phyloP scores from a whole-genome alignment of 1,140 invertebrate species.

The Hylyphantes graminicola region DNA sequence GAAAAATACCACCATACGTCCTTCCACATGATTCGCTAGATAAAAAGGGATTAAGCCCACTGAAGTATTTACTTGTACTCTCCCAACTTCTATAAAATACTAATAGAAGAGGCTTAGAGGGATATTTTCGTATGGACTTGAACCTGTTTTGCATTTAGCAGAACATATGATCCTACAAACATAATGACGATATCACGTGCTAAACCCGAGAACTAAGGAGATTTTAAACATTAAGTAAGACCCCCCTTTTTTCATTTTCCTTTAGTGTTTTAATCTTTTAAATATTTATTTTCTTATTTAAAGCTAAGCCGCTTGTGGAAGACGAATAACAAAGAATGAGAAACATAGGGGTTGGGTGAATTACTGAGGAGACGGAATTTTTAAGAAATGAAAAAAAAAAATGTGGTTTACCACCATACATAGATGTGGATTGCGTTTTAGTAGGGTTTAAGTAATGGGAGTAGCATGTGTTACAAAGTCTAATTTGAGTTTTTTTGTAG shows the following conservation, averaged over 20 bases:
- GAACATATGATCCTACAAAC: not conserved
- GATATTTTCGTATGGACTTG: no score
- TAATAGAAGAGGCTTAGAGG: no score
- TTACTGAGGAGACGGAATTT: not conserved
- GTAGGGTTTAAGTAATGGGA: not conserved
- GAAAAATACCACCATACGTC: constrained; percentile 43
- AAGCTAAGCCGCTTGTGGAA: constrained; percentile 16
- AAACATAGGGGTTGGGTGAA: constrained; percentile 19
- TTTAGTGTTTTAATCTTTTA: constrained; percentile 45
- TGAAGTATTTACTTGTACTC: no score
- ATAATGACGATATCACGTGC: constrained; percentile 57
- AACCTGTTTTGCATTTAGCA: no score
- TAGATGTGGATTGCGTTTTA: not conserved
- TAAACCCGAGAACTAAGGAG: constrained; percentile 39
- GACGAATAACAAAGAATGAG: constrained; percentile 32
- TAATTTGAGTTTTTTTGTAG: not conserved
- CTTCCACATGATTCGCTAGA: not conserved
- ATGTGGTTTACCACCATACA: not conserved
- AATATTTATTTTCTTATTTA: constrained; percentile 48
- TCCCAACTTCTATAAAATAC: no score
- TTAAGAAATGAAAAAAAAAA: not conserved
- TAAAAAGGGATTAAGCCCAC: no score
- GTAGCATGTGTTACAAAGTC: not conserved
- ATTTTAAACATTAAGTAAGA: constrained; percentile 40
- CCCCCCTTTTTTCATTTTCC: not conserved